phyloP scores from a whole-genome alignment of 1,140 invertebrate genomes.

The Galendromus occidentalis region DNA sequence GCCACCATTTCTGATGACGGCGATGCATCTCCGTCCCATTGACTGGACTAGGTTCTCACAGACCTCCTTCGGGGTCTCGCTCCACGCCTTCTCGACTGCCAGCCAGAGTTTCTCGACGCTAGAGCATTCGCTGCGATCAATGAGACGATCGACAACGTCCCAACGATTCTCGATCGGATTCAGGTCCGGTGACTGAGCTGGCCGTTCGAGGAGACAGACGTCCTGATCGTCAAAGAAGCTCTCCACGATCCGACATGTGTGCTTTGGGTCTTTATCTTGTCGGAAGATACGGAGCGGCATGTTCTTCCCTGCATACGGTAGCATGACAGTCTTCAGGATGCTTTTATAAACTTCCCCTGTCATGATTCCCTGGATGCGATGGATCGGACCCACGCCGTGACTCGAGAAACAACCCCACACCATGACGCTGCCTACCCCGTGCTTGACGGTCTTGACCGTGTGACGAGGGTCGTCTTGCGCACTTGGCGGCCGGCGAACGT shows the following conservation, averaged over 20 bases:
- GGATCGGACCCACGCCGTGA: neutral
- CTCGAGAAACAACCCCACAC: constrained; percentile 14
- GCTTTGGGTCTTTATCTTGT: constrained; percentile 26
- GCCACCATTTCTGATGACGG: too few relatives aligned
- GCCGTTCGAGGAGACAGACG: constrained; percentile 17
- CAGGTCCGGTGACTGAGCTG: constrained; percentile 25
- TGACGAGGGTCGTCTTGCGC: neutral
- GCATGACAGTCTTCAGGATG: constrained; percentile 19
- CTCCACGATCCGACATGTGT: constrained; percentile 20
- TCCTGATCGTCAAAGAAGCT: constrained; percentile 16
- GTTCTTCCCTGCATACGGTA: constrained; percentile 18
- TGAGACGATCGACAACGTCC: constrained; percentile 20
- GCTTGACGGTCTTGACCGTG: constrained; percentile 7
- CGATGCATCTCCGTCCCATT: too few relatives aligned
- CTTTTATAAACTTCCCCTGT: neutral
- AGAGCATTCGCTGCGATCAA: constrained; percentile 13
- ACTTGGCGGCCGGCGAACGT: constrained; percentile 8
- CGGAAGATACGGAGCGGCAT: constrained; percentile 19
- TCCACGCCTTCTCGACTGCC: too few relatives aligned
- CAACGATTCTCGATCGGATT: constrained; percentile 26
- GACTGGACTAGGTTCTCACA: too few relatives aligned
- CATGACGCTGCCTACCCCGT: constrained; percentile 12
- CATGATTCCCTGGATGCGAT: constrained; percentile 11
- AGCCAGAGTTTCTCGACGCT: neutral
- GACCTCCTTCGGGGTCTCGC: too few relatives aligned